phyloP scores from a whole-genome alignment of 2,113 vertebrate species.

The Fulmarus glacialis region DNA sequence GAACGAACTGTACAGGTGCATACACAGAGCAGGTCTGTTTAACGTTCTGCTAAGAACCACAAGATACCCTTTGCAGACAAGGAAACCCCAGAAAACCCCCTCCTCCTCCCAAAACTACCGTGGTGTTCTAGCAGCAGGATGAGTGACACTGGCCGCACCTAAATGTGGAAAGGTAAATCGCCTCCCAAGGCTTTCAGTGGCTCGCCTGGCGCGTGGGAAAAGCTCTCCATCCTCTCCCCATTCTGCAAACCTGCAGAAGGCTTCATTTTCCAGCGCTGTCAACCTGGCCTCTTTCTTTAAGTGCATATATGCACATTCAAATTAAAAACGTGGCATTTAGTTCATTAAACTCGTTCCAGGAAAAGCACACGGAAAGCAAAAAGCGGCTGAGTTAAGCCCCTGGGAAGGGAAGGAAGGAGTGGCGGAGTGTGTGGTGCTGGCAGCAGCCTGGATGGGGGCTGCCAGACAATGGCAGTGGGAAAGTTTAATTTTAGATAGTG shows the following conservation, averaged over 20 bases:
- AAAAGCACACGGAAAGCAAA: background rate
- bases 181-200: background rate
- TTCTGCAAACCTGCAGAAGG: background rate
- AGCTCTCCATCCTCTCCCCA: background rate
- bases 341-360: background rate
- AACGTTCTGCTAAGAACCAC: background rate
- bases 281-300: background rate
- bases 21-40: background rate
- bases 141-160: background rate
- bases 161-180: background rate
- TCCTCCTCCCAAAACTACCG: background rate
- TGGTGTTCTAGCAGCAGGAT: background rate
- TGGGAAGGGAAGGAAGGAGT: background rate
- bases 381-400: background rate
- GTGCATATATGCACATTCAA: background rate
- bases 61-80: background rate
- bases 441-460: background rate
- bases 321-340: background rate
- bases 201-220: accelerated
- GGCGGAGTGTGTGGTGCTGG: background rate
- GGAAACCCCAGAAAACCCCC: background rate
- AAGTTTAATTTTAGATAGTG: background rate
- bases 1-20: background rate
- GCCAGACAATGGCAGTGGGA: background rate
- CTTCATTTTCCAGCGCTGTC: background rate